These are phyloP conservation scores for Chelonus formosanus DNA, from an alignment of 2,888 invertebrate genomes.

Conservation along the genomic window DNA sequence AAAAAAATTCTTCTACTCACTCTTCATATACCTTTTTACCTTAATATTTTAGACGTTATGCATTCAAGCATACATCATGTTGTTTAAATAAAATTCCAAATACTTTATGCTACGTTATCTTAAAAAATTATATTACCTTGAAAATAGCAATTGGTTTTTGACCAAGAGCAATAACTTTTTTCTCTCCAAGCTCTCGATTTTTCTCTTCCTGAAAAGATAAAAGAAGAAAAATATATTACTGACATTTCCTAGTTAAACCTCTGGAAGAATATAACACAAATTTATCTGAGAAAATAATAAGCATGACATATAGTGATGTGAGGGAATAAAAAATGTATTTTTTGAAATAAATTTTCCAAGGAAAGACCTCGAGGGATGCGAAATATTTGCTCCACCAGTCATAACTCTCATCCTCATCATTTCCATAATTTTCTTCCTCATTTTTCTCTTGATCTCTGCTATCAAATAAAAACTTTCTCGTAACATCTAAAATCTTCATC, in stretches of 20 bases:
- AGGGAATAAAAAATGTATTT: background rate
- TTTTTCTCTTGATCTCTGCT: constrained; percentile 31
- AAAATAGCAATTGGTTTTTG: constrained; percentile 51
- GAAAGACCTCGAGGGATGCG: constrained; percentile 63
- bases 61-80: too few species aligned
- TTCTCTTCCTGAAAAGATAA: constrained; percentile 49
- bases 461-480: constrained; percentile 40
- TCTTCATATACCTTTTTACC: too few species aligned
- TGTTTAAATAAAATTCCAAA: too few species aligned
- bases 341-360: background rate
- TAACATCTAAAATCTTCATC: constrained; percentile 32
- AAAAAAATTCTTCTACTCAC: too few species aligned
- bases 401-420: constrained; percentile 60
- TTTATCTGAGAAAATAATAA: constrained; percentile 1
- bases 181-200: constrained; percentile 44
- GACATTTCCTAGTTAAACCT: too few species aligned
- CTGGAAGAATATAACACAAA: too few species aligned
- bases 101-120: too few species aligned
- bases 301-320: background rate
- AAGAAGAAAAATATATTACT: background rate
- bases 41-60: too few species aligned
- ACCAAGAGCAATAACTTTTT: constrained; percentile 31
- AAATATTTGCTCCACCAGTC: constrained; percentile 71
- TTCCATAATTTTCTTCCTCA: constrained; percentile 32
- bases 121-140: constrained; percentile 46